Conservation (phyloP, 1,140 invertebrate species). For the Lutraria rhynchaena region DNA sequence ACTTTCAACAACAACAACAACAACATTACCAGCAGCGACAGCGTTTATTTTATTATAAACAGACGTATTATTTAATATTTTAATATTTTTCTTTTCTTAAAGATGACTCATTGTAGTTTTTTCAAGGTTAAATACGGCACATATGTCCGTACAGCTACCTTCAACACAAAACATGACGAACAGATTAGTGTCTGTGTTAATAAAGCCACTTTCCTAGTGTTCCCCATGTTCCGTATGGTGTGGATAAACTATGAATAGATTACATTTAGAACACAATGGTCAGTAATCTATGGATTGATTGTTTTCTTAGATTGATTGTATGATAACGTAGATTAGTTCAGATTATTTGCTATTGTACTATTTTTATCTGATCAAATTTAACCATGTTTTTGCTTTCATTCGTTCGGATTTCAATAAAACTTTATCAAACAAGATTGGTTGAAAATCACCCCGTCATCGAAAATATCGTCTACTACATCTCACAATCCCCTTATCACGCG, state of each 20-base stretch:
- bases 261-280: neutral
- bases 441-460: neutral
- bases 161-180: neutral
- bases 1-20: too few species aligned
- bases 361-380: conserved; percentile 34
- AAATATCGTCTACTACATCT: conserved; percentile 26
- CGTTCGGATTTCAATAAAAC: conserved; percentile 30
- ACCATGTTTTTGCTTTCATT: conserved; percentile 48
- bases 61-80: too few species aligned
- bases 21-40: too few species aligned
- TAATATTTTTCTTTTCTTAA: too few species aligned
- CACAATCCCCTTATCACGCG: conserved; percentile 31
- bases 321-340: conserved; percentile 41
- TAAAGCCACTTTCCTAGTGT: too few species aligned
- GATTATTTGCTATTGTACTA: conserved; percentile 43
- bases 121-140: neutral
- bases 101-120: too few species aligned
- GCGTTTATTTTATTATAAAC: too few species aligned
- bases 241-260: neutral
- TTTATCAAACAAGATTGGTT: neutral
- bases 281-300: conserved; percentile 27
- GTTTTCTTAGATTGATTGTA: conserved; percentile 10
- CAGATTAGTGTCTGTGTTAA: too few species aligned
- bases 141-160: neutral
- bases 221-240: neutral